Conservation (phyloP, 1,140 invertebrate genomes). For the Caligus rogercresseyi region DNA sequence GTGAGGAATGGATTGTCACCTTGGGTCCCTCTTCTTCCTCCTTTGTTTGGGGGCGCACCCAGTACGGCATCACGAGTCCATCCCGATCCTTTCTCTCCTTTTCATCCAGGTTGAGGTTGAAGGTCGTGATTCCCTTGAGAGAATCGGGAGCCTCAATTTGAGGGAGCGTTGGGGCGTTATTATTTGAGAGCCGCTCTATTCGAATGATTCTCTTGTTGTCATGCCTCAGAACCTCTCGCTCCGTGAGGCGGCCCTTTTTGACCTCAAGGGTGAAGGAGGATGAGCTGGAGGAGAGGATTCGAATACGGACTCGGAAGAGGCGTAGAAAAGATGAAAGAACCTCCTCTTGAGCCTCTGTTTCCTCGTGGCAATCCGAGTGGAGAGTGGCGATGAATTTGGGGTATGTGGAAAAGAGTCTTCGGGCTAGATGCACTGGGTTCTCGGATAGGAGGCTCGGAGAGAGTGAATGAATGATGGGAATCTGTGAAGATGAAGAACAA, state of each 20-base stretch:
- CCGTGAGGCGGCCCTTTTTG: background rate
- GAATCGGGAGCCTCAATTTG: background rate
- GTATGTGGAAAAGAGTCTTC: background rate
- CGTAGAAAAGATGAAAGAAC: background rate
- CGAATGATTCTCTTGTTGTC: background rate
- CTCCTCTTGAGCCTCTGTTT: background rate
- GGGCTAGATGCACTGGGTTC: background rate
- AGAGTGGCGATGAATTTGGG: background rate
- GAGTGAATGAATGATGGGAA: background rate
- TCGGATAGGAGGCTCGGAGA: background rate
- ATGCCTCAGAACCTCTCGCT: background rate
- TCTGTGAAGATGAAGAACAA: background rate
- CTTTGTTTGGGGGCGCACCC: background rate
- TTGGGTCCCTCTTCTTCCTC: background rate
- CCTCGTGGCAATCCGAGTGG: background rate
- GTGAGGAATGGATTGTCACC: background rate
- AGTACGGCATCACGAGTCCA: constrained; percentile 1
- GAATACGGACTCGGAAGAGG: background rate
- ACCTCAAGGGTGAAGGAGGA: background rate
- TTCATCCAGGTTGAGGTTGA: background rate
- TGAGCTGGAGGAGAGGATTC: background rate
- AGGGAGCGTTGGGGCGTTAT: too few species aligned
- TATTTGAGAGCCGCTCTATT: background rate
- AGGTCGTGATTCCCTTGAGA: background rate
- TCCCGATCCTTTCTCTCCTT: constrained; percentile 2